Base-by-base conservation (phyloP, 2,113 vertebrate genomes). In the Phyllopteryx taeniolatus region DNA sequence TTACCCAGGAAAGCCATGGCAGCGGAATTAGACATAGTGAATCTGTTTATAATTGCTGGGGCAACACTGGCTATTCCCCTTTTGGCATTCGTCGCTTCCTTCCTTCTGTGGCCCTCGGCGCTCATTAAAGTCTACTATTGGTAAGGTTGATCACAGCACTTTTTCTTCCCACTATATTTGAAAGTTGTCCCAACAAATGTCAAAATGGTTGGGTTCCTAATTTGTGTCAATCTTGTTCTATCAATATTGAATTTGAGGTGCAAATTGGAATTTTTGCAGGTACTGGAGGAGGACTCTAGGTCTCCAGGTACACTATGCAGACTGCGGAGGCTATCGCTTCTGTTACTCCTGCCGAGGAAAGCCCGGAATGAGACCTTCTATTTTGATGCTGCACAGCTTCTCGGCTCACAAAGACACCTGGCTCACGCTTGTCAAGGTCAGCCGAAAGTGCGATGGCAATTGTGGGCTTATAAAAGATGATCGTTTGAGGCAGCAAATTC, bases 281-380 rank as follows among this genome's bases (percentile, higher is more conserved):
- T 99, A 99, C 91, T 98, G 97, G 97, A 94, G 96, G 83, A 92
- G 95, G 87, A 92, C 95, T 3, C 71, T 99, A 85, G 97, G 96
- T n/a, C 92, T 98, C 88, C 95, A 98, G 84, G 92, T 98, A 35
- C 92, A 91, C 74, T 94, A 95, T 0, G 93, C 85, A 0, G 89
- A 85, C 82, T 94, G 94, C 6, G 93, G 93, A 8, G 94, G 94
- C 59, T 99, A 98, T 70, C 95, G 93, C 81, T 98, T 99, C 84
- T 98, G 96, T 82, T 99, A 95, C 73, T 94, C 95, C 27, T 94
- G 82, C 88, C 94, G 96, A 85, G 97, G 97, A 53, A 95, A 94
- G 69, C 92, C 95, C 4, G 94, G 95, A 7, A 87, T 90, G 79
- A 94, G 90, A 35, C 96, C 96, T 0, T 96, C 96, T 72, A 89